Evolutionary conservation across 2,888 invertebrate species (phyloP).

Genomic region (Tuberolachnus salignus): DNA sequence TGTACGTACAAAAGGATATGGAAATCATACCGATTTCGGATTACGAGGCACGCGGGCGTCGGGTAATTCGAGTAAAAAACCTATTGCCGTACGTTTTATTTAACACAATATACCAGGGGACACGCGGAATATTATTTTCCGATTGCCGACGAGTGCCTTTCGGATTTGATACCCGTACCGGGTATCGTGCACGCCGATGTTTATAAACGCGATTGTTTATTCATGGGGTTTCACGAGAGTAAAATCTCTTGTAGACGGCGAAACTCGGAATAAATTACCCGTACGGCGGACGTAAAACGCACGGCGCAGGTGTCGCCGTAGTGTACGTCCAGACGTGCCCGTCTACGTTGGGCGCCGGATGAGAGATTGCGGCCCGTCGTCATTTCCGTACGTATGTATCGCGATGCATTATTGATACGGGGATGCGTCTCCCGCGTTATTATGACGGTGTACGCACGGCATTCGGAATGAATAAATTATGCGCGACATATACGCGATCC

Average conservation of each 20-base stretch:
- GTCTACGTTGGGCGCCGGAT: conserved; percentile 25
- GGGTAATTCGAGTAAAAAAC: too few relatives aligned
- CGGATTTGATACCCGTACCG: conserved; percentile 19
- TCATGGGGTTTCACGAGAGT: conserved; percentile 49
- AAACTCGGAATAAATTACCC: conserved; percentile 51
- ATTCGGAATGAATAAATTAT: conserved; percentile 16
- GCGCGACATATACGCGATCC: conserved; percentile 20
- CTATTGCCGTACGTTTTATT: too few relatives aligned
- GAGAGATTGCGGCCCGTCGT: conserved; percentile 39
- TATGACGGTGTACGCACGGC: too few relatives aligned
- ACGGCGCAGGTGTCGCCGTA: conserved; percentile 42
- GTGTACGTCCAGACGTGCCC: conserved; percentile 21
- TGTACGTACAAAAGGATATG: too few relatives aligned
- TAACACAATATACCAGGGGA: too few relatives aligned
- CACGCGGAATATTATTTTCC: conserved; percentile 30
- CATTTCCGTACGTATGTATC: conserved; percentile 25
- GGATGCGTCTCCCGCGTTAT: not conserved
- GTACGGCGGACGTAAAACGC: conserved; percentile 15
- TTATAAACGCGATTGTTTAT: conserved; percentile 50
- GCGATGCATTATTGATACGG: conserved; percentile 47
- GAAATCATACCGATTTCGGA: too few relatives aligned
- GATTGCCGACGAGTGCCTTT: conserved; percentile 19
- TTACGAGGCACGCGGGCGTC: too few relatives aligned
- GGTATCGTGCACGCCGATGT: too few relatives aligned
- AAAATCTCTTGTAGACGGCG: conserved; percentile 47